These are phyloP conservation scores for Phrynocephalus forsythii DNA, from an alignment of 2,797 vertebrate species.

Conservation along the genomic window DNA sequence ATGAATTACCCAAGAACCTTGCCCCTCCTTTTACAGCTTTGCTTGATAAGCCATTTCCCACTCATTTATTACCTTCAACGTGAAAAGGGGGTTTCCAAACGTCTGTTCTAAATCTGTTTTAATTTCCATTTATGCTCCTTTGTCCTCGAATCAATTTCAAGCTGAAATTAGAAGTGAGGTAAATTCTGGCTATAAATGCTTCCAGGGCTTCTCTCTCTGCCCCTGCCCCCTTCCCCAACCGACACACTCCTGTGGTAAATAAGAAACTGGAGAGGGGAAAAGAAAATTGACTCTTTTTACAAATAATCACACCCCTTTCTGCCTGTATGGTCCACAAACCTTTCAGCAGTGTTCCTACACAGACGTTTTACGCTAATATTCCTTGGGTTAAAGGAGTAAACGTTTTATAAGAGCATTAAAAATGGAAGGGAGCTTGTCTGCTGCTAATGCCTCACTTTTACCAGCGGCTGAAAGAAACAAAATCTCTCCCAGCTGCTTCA, in stretches of 20 bases:
- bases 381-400: slow-evolving; percentile 73
- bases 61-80: slow-evolving; percentile 69
- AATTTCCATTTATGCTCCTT: slow-evolving; percentile 74
- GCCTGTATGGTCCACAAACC: slow-evolving; percentile 12
- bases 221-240: slow-evolving; percentile 50
- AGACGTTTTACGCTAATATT: slow-evolving; percentile 58
- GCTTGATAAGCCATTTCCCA: slow-evolving; percentile 66
- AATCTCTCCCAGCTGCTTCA: slow-evolving; percentile 76
- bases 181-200: slow-evolving; percentile 72
- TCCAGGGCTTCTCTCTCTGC: slow-evolving; percentile 64
- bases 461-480: slow-evolving; percentile 72
- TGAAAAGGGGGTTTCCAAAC: slow-evolving; percentile 64
- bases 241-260: slow-evolving; percentile 72
- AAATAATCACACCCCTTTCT: background rate
- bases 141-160: slow-evolving; percentile 73
- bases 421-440: slow-evolving; percentile 68
- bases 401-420: slow-evolving; percentile 74
- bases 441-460: slow-evolving; percentile 71
- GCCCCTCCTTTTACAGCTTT: slow-evolving; percentile 67
- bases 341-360: slow-evolving; percentile 2
- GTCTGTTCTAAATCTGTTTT: slow-evolving; percentile 74
- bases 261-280: slow-evolving; percentile 67
- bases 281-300: slow-evolving; percentile 45
- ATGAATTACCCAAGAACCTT: slow-evolving; percentile 54
- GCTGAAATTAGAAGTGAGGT: slow-evolving; percentile 74